Base-by-base conservation (phyloP, 2,888 invertebrate genomes). In the Eustalomyia histrio region DNA sequence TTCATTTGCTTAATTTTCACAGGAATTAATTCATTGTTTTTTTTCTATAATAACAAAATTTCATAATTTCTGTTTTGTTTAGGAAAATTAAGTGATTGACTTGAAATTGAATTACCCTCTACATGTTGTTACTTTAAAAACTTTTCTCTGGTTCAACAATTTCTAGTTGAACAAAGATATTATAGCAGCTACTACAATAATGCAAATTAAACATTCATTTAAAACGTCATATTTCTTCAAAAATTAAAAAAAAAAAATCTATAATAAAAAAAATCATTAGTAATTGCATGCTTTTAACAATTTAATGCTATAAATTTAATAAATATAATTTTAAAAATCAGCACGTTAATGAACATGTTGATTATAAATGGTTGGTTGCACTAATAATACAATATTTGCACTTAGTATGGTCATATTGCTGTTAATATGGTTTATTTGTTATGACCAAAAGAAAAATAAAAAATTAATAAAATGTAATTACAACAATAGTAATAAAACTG, bases 391-490 rank as follows among this genome's bases (percentile, higher is more conserved):
- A 57, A 47, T 50, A 43, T 24, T 21, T 29, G 29, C 3, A 21
- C 18, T 33, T 24, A 29, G 29, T 29, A 17, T 10, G 47, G 9
- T 29, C 16, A 16, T 16, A 24, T 55, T 55, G 33, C 6, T 10
- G 3, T 16, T 52, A 53, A 75, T 39, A 39, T 3, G 1, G 43
- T n/a, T 47, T n/a, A 47, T n/a, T 47, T n/a, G 14, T 47, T 39
- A 14, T 39, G 39, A 39, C 39, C 39, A 39, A 12, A 39, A 39
- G 12, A 39, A 16, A 53, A 29, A 17, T 52, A 47, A 61, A 24
- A 69, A 76, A 63, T 63, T 69, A 63, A 69, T 76, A 47, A n/a
- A 7, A 39, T n/a, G 8, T 63, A 63, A 68, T 63, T 35, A 43
- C 16, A 21, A 52, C 50, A 69, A 76, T 65, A 47, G 53, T 60